Conservation (phyloP, 2,888 invertebrate genomes). For the Hydriomena furcata region DNA sequence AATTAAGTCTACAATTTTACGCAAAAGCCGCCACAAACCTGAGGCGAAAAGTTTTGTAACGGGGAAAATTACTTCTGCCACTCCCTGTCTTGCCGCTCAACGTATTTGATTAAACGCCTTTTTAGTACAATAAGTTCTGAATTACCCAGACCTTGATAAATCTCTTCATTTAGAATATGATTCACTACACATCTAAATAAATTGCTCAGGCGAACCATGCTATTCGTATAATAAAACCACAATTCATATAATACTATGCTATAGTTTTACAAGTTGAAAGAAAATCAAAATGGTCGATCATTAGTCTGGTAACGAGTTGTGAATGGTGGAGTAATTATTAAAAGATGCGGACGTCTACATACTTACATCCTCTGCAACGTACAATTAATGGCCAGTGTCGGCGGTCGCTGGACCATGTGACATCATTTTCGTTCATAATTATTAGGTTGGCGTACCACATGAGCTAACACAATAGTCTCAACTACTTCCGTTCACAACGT, state of each 20-base stretch:
- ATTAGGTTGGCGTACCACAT: slow-evolving; percentile 35
- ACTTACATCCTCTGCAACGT: slow-evolving; percentile 28
- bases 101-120: slow-evolving; percentile 42
- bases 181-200: no score
- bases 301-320: slow-evolving; percentile 19
- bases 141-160: neutral
- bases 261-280: no score
- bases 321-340: slow-evolving; percentile 37
- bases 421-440: slow-evolving; percentile 39
- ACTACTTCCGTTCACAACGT: slow-evolving; percentile 34
- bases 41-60: slow-evolving; percentile 43
- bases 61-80: slow-evolving; percentile 39
- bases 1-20: slow-evolving; percentile 42
- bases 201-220: no score
- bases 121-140: slow-evolving; percentile 27
- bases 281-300: slow-evolving; percentile 24
- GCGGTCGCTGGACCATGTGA: slow-evolving; percentile 35
- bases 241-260: no score
- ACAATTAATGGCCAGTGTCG: slow-evolving; percentile 37
- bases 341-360: slow-evolving; percentile 29
- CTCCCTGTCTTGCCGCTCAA: slow-evolving; percentile 42
- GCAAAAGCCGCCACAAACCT: slow-evolving; percentile 36
- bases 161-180: neutral
- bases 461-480: slow-evolving; percentile 31
- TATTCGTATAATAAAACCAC: no score